Evolutionary conservation across 2,113 vertebrate species (phyloP), one percentile per base, ranked within the genome.

Genomic region (Hemiscyllium ocellatum): DNA sequence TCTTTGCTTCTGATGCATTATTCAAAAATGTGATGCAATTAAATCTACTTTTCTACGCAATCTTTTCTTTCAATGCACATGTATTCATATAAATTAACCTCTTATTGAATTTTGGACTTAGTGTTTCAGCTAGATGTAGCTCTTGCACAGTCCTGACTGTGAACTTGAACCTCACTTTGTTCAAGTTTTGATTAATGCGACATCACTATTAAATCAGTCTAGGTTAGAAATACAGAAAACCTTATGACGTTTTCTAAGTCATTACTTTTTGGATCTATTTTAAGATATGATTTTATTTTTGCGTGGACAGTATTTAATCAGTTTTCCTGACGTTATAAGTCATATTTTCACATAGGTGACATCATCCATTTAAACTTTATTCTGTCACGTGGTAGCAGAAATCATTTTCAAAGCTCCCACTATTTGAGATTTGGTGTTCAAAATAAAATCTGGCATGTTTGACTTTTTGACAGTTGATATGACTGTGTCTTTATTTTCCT

Each of bases 241-340:
- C 94, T 72, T 72, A 95, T 95, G 94, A 95, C 70, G 94, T 95
- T 95, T 95, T 95, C 94, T 95, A 95, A 95, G 94, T 95, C 94
- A 47, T 42, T 95, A 52, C 94, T 76, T 52, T 76, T 95, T 61
- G 8, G 68, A 72, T 33, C 91, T 95, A 47, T 95, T 95, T 95
- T n/a, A 93, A 93, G 89, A 10, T 66, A 72, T 72, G 12, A 19
- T 94, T 68, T 94, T 94, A 37, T 69, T 50, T 95, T 70, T 94
- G 69, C 50, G 69, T 52, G 47, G 94, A 52, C n/a, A 66, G 10
- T 29, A 72, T 94, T 61, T 90, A n/a, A 37, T n/a, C 65, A 68
- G 33, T 68, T 42, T 42, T 72, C 47, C 69, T 95, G 94, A 50
- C 94, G 52, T 69, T 22, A 52, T 95, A 65, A 47, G n/a, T n/a